Conservation (phyloP, 1,140 invertebrate genomes). For the Thaumetopoea pityocampa region DNA sequence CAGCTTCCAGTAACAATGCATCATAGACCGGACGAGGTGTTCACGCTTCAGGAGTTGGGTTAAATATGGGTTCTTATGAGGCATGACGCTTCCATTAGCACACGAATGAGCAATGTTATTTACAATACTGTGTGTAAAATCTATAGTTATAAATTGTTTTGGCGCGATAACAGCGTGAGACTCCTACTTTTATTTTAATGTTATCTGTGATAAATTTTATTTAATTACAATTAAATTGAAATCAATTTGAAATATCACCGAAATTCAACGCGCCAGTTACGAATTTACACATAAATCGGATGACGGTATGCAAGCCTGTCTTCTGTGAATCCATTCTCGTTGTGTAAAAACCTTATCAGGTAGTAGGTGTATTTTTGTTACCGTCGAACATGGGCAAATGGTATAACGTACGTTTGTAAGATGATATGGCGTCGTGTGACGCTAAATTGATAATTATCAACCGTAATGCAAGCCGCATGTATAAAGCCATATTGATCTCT, state of each 20-base stretch:
- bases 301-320: conserved; percentile 8
- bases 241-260: conserved; percentile 24
- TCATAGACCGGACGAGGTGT: no score
- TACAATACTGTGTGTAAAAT: no score
- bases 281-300: conserved; percentile 9
- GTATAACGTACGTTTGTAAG: conserved; percentile 47
- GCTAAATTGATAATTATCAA: conserved; percentile 45
- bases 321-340: conserved; percentile 13
- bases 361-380: conserved; percentile 43
- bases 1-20: no score
- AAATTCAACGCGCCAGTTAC: conserved; percentile 25
- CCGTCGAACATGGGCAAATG: conserved; percentile 40
- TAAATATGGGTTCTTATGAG: no score
- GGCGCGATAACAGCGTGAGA: conserved; percentile 26
- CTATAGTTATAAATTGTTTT: conserved; percentile 31
- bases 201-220: conserved; percentile 71
- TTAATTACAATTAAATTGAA: conserved; percentile 49
- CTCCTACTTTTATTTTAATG: conserved; percentile 52
- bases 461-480: conserved; percentile 43
- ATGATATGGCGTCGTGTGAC: conserved; percentile 42
- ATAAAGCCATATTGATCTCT: conserved; percentile 71
- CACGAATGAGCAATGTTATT: no score
- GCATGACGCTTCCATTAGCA: no score
- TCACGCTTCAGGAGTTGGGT: no score
- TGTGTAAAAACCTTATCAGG: conserved; percentile 26